Percentiles rank a stretch among this genome's conserved stretches.
Conservation (phyloP, 2,888 invertebrate species). For the Caradrina clavipalpis region DNA sequence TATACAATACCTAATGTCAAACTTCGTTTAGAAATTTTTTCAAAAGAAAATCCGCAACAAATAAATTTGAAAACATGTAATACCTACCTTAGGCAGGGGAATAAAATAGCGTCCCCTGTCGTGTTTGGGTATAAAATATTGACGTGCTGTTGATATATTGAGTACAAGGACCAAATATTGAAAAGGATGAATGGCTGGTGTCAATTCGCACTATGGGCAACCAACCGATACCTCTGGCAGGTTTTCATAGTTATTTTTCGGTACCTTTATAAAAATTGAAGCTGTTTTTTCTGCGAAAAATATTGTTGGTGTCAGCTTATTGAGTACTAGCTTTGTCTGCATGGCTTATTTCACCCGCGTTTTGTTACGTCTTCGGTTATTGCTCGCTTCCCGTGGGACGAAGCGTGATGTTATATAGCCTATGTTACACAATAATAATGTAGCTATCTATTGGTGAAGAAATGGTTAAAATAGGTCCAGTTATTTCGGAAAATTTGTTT, state of each 20-base stretch:
- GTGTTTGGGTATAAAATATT: constrained; percentile 44
- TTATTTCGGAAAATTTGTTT: too few species aligned
- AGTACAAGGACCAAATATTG: constrained; percentile 3
- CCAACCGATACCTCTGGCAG: neutral
- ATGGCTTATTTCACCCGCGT: too few species aligned
- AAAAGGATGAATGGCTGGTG: constrained; percentile 22
- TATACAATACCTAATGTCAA: constrained; percentile 3
- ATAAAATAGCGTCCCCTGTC: constrained; percentile 31
- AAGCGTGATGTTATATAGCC: too few species aligned
- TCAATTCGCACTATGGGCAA: constrained; percentile 26
- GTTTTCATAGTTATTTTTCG: constrained; percentile 6
- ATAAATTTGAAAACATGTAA: constrained; percentile 19
- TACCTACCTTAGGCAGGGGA: neutral
- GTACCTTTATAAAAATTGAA: constrained; percentile 12
- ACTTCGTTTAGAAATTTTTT: neutral
- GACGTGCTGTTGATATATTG: constrained; percentile 22
- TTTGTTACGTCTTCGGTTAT: too few species aligned
- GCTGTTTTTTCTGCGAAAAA: neutral
- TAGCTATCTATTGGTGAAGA: too few species aligned
- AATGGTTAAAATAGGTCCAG: too few species aligned
- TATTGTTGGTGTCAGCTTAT: neutral
- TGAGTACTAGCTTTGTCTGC: too few species aligned
- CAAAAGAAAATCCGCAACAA: constrained; percentile 28
- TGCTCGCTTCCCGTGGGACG: too few species aligned
- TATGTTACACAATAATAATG: too few species aligned